These are phyloP conservation scores for Megaleporinus macrocephalus DNA, from an alignment of 2,113 vertebrate genomes.

Conservation along the genomic window DNA sequence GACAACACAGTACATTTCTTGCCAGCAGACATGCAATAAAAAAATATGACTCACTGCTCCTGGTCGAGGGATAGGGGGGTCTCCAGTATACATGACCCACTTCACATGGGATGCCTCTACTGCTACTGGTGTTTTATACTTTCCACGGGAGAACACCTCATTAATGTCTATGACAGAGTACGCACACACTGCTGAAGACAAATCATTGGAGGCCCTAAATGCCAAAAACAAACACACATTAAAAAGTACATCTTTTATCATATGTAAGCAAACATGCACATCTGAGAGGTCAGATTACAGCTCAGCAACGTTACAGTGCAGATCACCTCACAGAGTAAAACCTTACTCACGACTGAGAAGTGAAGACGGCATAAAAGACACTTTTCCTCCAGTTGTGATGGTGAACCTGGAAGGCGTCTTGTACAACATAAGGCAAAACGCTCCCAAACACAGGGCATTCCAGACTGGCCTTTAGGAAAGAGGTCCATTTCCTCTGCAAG, in stretches of 20 bases:
- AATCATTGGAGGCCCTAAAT: slow-evolving; percentile 70
- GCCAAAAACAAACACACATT: slow-evolving; percentile 11
- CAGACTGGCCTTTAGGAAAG: slow-evolving; percentile 80
- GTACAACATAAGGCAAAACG: slow-evolving; percentile 77
- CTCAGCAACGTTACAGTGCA: background rate
- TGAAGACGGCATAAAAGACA: slow-evolving; percentile 80
- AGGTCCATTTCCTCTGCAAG: slow-evolving; percentile 80
- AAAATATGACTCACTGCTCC: slow-evolving; percentile 74
- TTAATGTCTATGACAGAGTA: slow-evolving; percentile 66
- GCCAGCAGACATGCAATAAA: background rate
- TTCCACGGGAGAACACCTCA: slow-evolving; percentile 75
- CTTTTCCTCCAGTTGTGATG: slow-evolving; percentile 73
- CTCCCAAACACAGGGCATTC: slow-evolving; percentile 74
- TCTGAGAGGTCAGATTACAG: background rate
- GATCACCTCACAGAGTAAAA: background rate
- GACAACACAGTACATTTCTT: background rate
- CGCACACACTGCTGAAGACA: slow-evolving; percentile 71
- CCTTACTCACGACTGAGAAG: slow-evolving; percentile 74
- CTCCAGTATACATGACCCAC: slow-evolving; percentile 75
- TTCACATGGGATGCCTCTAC: slow-evolving; percentile 72
- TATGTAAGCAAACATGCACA: background rate
- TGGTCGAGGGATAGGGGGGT: slow-evolving; percentile 76
- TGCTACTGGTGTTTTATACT: slow-evolving; percentile 73
- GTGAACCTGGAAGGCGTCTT: slow-evolving; percentile 80
- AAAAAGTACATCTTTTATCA: background rate